These are phyloP conservation scores for Sebastes paucispinis DNA, from an alignment of 2,797 vertebrate genomes.

Conservation along the genomic window DNA sequence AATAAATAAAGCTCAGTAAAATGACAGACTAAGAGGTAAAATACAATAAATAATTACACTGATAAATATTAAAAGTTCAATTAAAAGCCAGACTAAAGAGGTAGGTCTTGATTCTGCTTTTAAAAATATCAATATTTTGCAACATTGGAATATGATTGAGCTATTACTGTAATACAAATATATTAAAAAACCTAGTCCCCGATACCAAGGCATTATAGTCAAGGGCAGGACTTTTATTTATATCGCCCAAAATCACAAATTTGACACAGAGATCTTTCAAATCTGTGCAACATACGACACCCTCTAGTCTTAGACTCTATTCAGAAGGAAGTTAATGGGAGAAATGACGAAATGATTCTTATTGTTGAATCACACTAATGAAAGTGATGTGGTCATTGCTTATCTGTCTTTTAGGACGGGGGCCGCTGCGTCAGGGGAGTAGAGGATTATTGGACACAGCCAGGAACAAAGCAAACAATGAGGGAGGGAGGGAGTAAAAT, in stretches of 20 bases:
- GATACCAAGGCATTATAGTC: background rate
- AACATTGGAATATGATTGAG: background rate
- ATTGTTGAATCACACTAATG: slow-evolving; percentile 25
- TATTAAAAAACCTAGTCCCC: background rate
- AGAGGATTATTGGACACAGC: slow-evolving; percentile 45
- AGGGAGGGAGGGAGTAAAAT: slow-evolving; percentile 20
- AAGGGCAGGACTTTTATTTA: background rate
- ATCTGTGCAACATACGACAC: background rate
- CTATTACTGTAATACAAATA: background rate
- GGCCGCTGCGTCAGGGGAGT: slow-evolving; percentile 22
- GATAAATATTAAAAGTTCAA: too few species aligned
- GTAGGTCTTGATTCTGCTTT: too few species aligned
- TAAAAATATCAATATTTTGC: background rate
- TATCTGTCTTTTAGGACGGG: slow-evolving; percentile 7
- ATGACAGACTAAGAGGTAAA: too few species aligned
- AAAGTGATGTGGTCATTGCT: slow-evolving; percentile 19
- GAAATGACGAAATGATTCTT: slow-evolving; percentile 8
- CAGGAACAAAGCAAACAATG: slow-evolving; percentile 47
- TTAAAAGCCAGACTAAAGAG: too few species aligned
- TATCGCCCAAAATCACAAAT: background rate
- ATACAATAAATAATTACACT: too few species aligned
- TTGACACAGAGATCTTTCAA: background rate
- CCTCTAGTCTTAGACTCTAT: background rate
- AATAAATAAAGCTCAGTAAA: too few species aligned
- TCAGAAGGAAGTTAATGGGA: background rate